Evolutionary conservation across 2,797 vertebrate species (phyloP), one percentile per base, ranked within the genome.

Genomic region (Arctocebus calabarensis): DNA sequence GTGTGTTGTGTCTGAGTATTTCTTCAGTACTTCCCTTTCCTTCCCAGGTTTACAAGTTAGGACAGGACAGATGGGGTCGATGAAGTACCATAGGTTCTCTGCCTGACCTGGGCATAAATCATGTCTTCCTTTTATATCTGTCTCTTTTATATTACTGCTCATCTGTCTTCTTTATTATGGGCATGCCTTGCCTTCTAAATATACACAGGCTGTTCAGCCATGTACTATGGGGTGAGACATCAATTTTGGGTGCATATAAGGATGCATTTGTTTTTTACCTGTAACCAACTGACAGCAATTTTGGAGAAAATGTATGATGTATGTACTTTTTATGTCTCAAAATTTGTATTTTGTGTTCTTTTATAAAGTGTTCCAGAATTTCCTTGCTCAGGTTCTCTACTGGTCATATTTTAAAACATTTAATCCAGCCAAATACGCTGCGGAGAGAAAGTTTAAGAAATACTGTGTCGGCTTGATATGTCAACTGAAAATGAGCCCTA

Each of bases 141-240:
- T 82, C 40, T 79, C 22, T 94, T 73, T 87, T 64, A 88, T 94
- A 73, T 0, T 90, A 74, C 88, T 90, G 93, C 4, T 83, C 62
- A 8, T 90, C 43, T 84, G 19, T 92, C 96, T 91, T 97, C n/a
- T 84, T 96, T 95, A 96, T 82, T n/a, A 27, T 90, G 59, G 27
- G 20, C 77, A 85, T 94, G 11, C 91, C 62, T 37, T 95, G 66
- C 82, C 81, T 82, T 86, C 75, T 94, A 92, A 97, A 82, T 90
- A 81, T 20, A 81, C 40, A 74, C 34, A 81, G 62, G 14, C 75
- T 81, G 29, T 94, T 87, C 40, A 62, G 37, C 71, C 34, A 23
- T 74, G 43, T 73, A 66, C 34, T 77, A 2, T 70, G 91, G 68
- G 43, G 2, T 87, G 59, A 93, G 84, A 77, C 90, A 82, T 20